A percentile compares a stretch with the other conserved stretches of the same genome.
Conservation (phyloP, 1,140 invertebrate species). For the Atta cephalotes region DNA sequence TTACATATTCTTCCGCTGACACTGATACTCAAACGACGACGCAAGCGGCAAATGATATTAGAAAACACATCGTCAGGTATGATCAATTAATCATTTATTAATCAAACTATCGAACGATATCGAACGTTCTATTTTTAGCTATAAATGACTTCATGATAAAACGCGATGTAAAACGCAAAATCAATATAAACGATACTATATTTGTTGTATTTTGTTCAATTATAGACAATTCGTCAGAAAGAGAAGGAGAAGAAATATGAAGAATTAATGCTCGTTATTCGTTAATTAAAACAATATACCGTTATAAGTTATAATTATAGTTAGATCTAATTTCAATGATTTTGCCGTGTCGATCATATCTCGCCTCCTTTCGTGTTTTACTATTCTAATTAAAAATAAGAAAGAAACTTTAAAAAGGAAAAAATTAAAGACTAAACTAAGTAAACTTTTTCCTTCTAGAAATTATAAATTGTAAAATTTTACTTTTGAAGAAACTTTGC, state of each 20-base stretch:
- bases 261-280: slow-evolving; percentile 7
- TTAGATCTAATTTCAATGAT: slow-evolving; percentile 17
- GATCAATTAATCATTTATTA: not conserved
- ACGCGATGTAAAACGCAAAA: not conserved
- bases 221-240: not conserved
- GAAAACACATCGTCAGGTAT: slow-evolving; percentile 35
- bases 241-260: slow-evolving; percentile 2
- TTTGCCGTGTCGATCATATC: slow-evolving; percentile 20
- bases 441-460: not conserved
- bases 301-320: not conserved
- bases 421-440: slow-evolving; percentile 21
- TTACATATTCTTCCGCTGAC: slow-evolving; percentile 26
- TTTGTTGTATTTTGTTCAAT: not conserved
- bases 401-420: not conserved
- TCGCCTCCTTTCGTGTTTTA: slow-evolving; percentile 6
- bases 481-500: not conserved
- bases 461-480: not conserved
- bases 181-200: not conserved
- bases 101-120: not conserved
- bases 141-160: not conserved
- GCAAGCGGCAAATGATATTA: slow-evolving; percentile 1
- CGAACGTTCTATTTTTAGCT: not conserved
- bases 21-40: slow-evolving; percentile 28
- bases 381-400: slow-evolving; percentile 15
- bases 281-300: slow-evolving; percentile 29